Percentiles rank a stretch among this genome's conserved stretches.
Conservation (phyloP, 2,888 invertebrate species). For the Cepaea hortensis region DNA sequence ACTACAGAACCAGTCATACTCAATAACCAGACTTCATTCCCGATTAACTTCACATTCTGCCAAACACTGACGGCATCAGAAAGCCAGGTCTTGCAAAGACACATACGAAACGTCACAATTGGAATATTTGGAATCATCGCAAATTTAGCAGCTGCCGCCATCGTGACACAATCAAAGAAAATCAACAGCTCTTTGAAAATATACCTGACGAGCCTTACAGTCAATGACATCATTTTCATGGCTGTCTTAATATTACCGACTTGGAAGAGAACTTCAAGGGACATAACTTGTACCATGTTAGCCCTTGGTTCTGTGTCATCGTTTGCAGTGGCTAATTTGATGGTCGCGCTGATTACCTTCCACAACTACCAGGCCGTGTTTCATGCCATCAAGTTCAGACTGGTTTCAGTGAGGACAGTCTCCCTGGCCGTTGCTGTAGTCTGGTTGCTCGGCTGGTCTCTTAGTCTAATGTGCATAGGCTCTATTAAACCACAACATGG, state of each 20-base stretch:
- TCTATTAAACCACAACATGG: constrained; percentile 3
- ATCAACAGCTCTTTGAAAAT: not conserved
- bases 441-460: not conserved
- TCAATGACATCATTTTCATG: constrained; percentile 18
- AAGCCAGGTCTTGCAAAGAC: no score
- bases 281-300: not conserved
- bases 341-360: not conserved
- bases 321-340: not conserved
- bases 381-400: not conserved
- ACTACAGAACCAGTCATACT: no score
- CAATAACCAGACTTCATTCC: not conserved
- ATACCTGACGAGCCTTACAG: constrained; percentile 1
- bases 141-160: not conserved
- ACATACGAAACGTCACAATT: constrained; percentile 4
- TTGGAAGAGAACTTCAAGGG: not conserved
- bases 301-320: not conserved
- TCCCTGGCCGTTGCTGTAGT: not conserved
- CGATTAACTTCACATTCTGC: not conserved
- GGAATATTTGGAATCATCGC: not conserved
- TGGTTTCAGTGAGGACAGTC: not conserved
- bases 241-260: not conserved
- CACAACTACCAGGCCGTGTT: constrained; percentile 10
- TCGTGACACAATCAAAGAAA: not conserved
- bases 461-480: not conserved
- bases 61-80: no score